A percentile compares a stretch with the other conserved stretches of the same genome.
These are phyloP conservation scores for Pterocles gutturalis DNA, from an alignment of 2,113 vertebrate genomes.

Conservation along the genomic window DNA sequence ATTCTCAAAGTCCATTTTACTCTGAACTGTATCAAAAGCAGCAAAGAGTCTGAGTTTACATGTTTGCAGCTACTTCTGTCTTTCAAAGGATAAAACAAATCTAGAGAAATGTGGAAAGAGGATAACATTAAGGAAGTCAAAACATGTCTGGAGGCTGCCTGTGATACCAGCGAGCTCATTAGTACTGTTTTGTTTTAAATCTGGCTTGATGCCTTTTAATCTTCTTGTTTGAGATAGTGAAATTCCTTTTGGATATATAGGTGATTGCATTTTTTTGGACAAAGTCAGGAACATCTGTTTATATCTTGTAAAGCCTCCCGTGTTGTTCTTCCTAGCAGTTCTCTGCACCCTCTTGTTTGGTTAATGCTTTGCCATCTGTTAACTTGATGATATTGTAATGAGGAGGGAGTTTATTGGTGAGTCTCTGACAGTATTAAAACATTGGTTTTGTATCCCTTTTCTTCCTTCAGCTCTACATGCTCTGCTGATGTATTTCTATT, in stretches of 20 bases:
- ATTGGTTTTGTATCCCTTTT: background rate
- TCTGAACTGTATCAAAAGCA: background rate
- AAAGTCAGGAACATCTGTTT: slow-evolving; percentile 34
- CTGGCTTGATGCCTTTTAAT: background rate
- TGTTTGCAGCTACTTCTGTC: background rate
- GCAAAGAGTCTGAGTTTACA: background rate
- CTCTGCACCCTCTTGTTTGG: slow-evolving; percentile 21
- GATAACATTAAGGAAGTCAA: background rate
- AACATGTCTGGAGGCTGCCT: background rate
- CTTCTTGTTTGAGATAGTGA: background rate
- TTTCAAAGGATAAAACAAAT: background rate
- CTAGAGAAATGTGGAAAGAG: background rate
- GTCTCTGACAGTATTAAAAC: background rate
- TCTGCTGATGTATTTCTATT: background rate
- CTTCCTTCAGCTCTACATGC: background rate
- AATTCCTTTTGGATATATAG: background rate
- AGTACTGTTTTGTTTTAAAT: background rate
- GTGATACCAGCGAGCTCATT: background rate
- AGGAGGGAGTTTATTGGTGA: background rate
- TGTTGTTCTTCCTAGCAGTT: slow-evolving; percentile 28
- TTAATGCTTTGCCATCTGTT: slow-evolving; percentile 69
- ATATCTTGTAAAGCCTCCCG: background rate
- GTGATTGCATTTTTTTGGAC: background rate
- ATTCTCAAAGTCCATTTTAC: slow-evolving; percentile 11
- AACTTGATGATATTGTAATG: slow-evolving; percentile 6